Conservation (phyloP, 2,797 vertebrate genomes). For the Epinephelus awoara region DNA sequence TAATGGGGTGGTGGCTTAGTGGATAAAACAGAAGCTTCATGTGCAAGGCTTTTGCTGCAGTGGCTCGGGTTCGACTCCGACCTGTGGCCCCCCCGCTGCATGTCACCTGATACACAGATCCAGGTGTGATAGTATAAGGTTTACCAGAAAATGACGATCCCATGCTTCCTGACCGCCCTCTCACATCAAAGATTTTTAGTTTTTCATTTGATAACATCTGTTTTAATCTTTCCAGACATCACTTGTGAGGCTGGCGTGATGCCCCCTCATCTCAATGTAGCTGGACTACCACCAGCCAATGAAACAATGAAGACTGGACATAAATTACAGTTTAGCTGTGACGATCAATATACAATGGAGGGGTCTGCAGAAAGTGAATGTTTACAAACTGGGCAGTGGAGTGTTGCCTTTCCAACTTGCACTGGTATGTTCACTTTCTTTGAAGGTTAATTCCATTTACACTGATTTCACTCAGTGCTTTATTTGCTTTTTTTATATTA, state of each 20-base stretch:
- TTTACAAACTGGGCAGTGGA: conserved; percentile 69
- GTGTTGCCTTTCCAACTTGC: conserved; percentile 68
- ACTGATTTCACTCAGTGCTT: not conserved
- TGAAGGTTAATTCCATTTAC: too few species aligned
- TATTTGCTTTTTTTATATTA: not conserved
- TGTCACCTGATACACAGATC: too few species aligned
- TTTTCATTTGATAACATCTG: not conserved
- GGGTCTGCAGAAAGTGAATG: conserved; percentile 61
- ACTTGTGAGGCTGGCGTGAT: conserved; percentile 25
- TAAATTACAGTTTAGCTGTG: conserved; percentile 65
- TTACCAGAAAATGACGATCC: conserved; percentile 6
- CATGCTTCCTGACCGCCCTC: conserved; percentile 48
- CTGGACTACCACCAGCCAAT: conserved; percentile 8
- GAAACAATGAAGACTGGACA: conserved; percentile 48
- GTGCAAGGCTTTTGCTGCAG: too few species aligned
- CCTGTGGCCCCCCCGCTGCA: too few species aligned
- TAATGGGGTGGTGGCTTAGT: too few species aligned
- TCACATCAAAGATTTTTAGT: conserved; percentile 28
- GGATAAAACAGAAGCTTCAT: too few species aligned
- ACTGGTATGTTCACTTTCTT: conserved; percentile 38
- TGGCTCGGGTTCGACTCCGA: too few species aligned
- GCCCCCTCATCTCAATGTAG: conserved; percentile 20
- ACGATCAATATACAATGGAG: not conserved
- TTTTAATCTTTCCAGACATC: conserved; percentile 41
- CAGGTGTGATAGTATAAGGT: conserved; percentile 32